These are phyloP conservation scores for Lutraria lutraria DNA, from an alignment of 2,888 invertebrate genomes.

Conservation along the genomic window DNA sequence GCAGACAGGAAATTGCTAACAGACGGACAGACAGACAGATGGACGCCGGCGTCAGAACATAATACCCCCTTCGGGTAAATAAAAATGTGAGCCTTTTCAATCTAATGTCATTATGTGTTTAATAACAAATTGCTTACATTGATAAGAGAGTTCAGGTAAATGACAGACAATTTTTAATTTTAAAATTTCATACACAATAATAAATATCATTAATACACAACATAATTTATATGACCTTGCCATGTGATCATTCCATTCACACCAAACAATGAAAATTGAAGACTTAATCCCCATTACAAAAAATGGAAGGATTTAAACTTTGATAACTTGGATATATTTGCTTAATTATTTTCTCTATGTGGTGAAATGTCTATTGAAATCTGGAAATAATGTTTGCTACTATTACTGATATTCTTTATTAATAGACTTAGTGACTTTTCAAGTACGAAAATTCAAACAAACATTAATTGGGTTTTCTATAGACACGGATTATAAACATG, in stretches of 20 bases:
- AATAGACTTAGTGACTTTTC: constrained; percentile 14
- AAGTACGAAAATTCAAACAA: not conserved
- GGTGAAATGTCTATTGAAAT: constrained; percentile 2
- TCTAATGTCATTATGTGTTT: too few species aligned
- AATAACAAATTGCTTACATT: too few species aligned
- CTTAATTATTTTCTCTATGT: not conserved
- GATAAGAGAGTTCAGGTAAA: too few species aligned
- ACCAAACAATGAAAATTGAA: not conserved
- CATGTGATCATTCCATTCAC: not conserved
- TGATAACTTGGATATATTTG: not conserved
- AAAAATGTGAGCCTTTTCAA: too few species aligned
- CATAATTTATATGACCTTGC: constrained; percentile 14
- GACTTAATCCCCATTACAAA: not conserved
- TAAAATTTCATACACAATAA: not conserved
- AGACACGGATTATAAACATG: not conserved
- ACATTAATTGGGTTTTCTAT: not conserved
- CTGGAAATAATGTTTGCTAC: not conserved
- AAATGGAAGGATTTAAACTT: constrained; percentile 6
- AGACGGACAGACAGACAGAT: too few species aligned
- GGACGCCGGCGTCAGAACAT: too few species aligned
- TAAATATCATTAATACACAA: not conserved
- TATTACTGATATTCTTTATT: not conserved
- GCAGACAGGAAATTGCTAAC: too few species aligned
- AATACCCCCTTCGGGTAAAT: too few species aligned
- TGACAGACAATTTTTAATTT: not conserved